phyloP scores from a whole-genome alignment of 2,797 vertebrate genomes.

The Mormyrus hasselquistii region DNA sequence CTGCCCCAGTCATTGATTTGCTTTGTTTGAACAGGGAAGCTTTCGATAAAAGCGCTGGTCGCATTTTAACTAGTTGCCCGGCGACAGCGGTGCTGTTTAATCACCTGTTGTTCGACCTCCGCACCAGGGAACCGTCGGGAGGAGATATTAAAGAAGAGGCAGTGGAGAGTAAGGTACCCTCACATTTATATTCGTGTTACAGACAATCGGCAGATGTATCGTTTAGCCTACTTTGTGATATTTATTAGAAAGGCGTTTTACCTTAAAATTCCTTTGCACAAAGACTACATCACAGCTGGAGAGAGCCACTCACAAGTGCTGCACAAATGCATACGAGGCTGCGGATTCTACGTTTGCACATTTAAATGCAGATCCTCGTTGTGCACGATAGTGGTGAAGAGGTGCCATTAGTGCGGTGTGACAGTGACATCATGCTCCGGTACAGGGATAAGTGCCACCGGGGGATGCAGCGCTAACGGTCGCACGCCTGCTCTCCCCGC shows the following conservation, averaged over 20 bases:
- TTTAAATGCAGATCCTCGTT: neutral
- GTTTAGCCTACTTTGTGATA: neutral
- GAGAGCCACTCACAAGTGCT: neutral
- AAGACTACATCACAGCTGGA: neutral
- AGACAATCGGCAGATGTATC: neutral
- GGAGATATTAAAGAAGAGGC: neutral
- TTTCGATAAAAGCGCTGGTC: slow-evolving; percentile 12
- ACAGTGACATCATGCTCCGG: neutral
- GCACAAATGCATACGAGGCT: neutral
- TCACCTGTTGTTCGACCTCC: slow-evolving; percentile 27
- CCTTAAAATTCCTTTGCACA: slow-evolving; percentile 10
- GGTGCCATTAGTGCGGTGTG: slow-evolving; percentile 4
- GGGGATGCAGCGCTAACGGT: neutral
- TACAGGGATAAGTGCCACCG: neutral
- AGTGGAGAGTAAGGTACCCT: neutral
- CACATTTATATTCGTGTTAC: neutral
- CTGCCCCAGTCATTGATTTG: slow-evolving; percentile 3
- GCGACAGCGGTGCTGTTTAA: slow-evolving; percentile 19
- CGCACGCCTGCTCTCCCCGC: neutral
- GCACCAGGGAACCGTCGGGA: neutral
- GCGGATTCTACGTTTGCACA: neutral
- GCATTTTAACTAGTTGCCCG: slow-evolving; percentile 21
- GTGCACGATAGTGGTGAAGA: neutral
- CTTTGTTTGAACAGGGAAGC: slow-evolving; percentile 21
- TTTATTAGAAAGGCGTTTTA: neutral